phyloP scores from a whole-genome alignment of 2,113 vertebrate genomes.

The Neogale vison region DNA sequence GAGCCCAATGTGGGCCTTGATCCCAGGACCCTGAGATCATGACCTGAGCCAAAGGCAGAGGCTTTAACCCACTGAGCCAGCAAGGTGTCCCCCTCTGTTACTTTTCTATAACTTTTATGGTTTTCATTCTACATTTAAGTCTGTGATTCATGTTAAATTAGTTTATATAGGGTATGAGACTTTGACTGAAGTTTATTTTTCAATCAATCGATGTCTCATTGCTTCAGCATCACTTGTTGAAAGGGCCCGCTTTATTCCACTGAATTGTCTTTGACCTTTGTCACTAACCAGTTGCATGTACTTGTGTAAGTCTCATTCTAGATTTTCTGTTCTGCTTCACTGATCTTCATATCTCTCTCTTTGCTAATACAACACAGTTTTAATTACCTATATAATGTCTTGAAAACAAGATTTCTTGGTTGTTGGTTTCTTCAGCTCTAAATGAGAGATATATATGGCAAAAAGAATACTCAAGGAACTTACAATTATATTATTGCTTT shows the following conservation, averaged over 20 bases:
- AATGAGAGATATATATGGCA: neutral
- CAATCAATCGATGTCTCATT: neutral
- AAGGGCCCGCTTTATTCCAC: neutral
- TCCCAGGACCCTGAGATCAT: too few relatives aligned
- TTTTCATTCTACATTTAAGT: neutral
- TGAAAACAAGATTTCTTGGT: neutral
- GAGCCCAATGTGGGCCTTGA: too few relatives aligned
- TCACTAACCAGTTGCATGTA: neutral
- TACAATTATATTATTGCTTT: too few relatives aligned
- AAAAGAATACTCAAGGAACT: neutral
- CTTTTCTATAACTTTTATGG: neutral
- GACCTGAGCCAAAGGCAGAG: too few relatives aligned
- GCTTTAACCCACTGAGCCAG: too few relatives aligned
- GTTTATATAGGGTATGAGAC: neutral
- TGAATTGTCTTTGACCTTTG: neutral
- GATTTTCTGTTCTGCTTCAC: neutral
- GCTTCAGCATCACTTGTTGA: neutral
- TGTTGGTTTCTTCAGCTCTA: neutral
- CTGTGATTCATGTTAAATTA: neutral
- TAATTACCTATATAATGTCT: neutral
- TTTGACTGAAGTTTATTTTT: neutral
- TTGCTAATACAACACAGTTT: neutral
- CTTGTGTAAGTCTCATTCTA: neutral
- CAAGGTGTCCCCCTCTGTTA: neutral
- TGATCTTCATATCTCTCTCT: neutral